Evolutionary conservation across 2,113 vertebrate genomes (phyloP).

Genomic region (Pycnonotus jocosus): DNA sequence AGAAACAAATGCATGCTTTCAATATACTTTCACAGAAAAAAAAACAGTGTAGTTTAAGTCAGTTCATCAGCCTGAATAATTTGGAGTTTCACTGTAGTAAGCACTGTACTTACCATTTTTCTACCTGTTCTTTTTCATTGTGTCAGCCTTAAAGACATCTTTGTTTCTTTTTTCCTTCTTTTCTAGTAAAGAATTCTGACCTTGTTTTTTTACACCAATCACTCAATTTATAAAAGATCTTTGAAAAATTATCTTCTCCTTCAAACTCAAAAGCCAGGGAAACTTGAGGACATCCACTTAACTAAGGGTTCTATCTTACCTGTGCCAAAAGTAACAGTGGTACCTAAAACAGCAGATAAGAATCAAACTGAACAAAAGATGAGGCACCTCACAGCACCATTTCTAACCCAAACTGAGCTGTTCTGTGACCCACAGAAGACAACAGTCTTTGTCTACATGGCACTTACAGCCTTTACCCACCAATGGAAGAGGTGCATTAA

Average conservation of each 20-base stretch:
- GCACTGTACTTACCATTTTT: background rate
- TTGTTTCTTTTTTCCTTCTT: background rate
- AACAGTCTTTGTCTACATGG: rapidly evolving
- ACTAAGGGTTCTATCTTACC: background rate
- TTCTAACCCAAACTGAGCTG: background rate
- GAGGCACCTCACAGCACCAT: background rate
- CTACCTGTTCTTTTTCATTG: background rate
- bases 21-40: background rate
- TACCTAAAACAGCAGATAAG: background rate
- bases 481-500: background rate
- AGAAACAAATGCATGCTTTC: background rate
- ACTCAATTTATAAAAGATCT: background rate
- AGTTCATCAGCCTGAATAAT: background rate
- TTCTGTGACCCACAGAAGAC: background rate
- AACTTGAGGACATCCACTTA: background rate
- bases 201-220: background rate
- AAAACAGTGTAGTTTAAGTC: background rate
- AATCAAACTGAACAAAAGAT: background rate
- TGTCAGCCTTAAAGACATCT: background rate
- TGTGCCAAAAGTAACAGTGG: background rate
- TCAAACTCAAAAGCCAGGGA: background rate
- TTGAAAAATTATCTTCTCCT: background rate
- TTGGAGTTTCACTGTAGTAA: background rate
- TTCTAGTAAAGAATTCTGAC: background rate
- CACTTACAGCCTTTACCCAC: background rate